phyloP scores from a whole-genome alignment of 2,797 vertebrate genomes.

The Melanotaenia nigrans region DNA sequence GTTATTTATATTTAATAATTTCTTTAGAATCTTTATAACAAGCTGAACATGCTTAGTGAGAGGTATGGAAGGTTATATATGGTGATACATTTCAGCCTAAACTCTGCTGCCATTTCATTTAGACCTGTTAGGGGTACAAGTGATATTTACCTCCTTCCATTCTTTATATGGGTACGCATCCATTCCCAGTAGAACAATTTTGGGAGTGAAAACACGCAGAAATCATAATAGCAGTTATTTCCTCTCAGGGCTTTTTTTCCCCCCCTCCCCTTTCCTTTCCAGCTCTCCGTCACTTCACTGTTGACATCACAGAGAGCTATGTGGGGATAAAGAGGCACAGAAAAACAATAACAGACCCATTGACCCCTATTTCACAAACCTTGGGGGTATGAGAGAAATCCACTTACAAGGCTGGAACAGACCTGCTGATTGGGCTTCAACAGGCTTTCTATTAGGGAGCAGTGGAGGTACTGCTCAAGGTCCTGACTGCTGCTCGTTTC shows the following conservation, averaged over 20 bases:
- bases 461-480: slow-evolving; percentile 54
- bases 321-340: slow-evolving; percentile 77
- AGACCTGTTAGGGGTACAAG: slow-evolving; percentile 66
- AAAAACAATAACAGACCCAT: slow-evolving; percentile 81
- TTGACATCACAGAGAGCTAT: slow-evolving; percentile 73
- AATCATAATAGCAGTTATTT: slow-evolving; percentile 79
- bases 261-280: slow-evolving; percentile 11
- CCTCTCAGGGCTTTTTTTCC: slow-evolving; percentile 49
- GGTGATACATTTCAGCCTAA: slow-evolving; percentile 48
- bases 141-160: slow-evolving; percentile 72
- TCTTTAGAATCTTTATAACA: slow-evolving; percentile 21
- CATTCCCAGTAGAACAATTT: slow-evolving; percentile 70
- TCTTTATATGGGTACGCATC: slow-evolving; percentile 57
- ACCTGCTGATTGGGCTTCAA: slow-evolving; percentile 72
- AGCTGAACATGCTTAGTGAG: slow-evolving; percentile 5
- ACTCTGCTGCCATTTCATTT: slow-evolving; percentile 62
- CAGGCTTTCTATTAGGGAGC: slow-evolving; percentile 62
- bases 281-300: slow-evolving; percentile 71
- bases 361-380: slow-evolving; percentile 80
- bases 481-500: slow-evolving; percentile 59
- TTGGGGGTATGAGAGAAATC: slow-evolving; percentile 71
- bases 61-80: slow-evolving; percentile 22
- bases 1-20: slow-evolving; percentile 39
- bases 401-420: slow-evolving; percentile 69
- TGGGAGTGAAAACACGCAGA: slow-evolving; percentile 59